Base-by-base conservation (phyloP, 1,140 invertebrate species). In the Pseudomyrmex dendroicus region DNA sequence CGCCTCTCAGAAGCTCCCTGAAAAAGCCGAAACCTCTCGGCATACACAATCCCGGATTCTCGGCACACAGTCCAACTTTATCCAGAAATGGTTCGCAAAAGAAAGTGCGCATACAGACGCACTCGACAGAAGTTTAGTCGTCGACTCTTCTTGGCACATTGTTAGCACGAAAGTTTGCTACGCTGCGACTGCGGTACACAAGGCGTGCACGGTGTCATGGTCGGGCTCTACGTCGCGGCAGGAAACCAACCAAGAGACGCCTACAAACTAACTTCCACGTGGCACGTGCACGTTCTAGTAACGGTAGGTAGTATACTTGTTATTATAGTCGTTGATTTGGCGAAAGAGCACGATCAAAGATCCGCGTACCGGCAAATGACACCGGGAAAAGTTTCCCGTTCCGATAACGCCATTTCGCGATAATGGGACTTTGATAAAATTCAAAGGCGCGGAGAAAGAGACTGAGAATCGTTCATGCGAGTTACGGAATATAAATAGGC, bases 101-200 rank as follows among this genome's bases (percentile, higher is more conserved):
- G 90, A 98, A 98, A 95, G 97, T 98, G 13, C 95, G 97, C 25
- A 98, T 98, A 93, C 97, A 98, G 91, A 98, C 97, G 15, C 97
- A 97, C 88, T 97, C 97, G 85, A 98, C 97, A 2, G 97, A 98
- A 91, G 97, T 98, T 56, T 97, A 95, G 95, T 8, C n/a, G 95
- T 9, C 20, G 50, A 61, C 2, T 1, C 10, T 22, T 52, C 4
- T 2, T 17, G 9, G 5, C 59, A 35, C n/a, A 17, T 17, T 56
- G 50, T 44, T 35, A 4, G 2, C 35, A n/a, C 48, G 63, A 54
- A 46, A 48, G 61, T 22, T 66, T 9, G 44, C 52, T 68, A 57
- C 50, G 63, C 35, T 35, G 35, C 35, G 64, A 48, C 52, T 22
- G 17, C 54, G 35, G 22, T 13, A 35, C 35, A 35, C 35, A 35